Percentiles rank a stretch among this genome's conserved stretches.
Conservation (phyloP, 2,888 invertebrate genomes). For the Frankliniella fusca region DNA sequence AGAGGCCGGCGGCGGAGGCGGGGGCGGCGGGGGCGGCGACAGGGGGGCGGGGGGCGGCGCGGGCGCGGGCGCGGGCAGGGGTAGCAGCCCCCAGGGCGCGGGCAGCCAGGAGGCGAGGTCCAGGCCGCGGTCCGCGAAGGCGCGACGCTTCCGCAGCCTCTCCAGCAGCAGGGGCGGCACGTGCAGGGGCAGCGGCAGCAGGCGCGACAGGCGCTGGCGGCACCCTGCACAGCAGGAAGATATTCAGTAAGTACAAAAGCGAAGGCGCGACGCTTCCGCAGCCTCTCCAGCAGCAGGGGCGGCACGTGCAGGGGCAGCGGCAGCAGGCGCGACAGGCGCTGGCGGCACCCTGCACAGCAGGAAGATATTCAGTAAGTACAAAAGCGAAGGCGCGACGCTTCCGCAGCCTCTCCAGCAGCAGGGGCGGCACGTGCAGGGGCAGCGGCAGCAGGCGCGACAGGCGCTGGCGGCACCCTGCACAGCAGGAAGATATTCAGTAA, state of each 20-base stretch:
- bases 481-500: conserved; percentile 33
- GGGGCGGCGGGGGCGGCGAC: conserved; percentile 29
- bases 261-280: conserved; percentile 90
- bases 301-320: neutral
- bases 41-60: conserved; percentile 39
- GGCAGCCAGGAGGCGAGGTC: conserved; percentile 21
- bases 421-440: neutral
- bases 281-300: conserved; percentile 38
- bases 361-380: conserved; percentile 37
- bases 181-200: conserved; percentile 3
- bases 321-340: conserved; percentile 11
- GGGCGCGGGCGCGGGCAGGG: conserved; percentile 49
- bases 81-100: conserved; percentile 79
- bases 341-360: conserved; percentile 63
- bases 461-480: conserved; percentile 63
- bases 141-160: conserved; percentile 80
- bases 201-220: conserved; percentile 45
- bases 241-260: conserved; percentile 50
- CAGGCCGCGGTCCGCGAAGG: conserved; percentile 90
- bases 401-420: conserved; percentile 52
- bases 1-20: conserved; percentile 37
- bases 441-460: conserved; percentile 8
- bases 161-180: conserved; percentile 8
- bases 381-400: conserved; percentile 89
- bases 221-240: conserved; percentile 59